Conservation (phyloP, 2,797 vertebrate species). For the Trachurus trachurus region DNA sequence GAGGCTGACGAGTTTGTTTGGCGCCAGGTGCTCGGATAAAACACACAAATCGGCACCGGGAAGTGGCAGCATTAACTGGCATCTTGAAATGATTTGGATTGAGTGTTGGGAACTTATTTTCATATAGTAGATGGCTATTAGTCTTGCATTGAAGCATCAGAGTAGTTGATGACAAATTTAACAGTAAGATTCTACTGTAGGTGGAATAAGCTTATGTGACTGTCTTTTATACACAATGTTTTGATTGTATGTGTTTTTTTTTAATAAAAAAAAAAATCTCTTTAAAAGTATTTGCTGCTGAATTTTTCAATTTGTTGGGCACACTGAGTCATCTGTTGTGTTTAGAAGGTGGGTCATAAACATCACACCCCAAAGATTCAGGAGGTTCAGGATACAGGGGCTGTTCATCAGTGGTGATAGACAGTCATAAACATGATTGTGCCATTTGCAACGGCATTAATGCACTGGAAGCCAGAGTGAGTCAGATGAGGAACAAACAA, state of each 20-base stretch:
- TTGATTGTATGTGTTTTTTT: slow-evolving; percentile 71
- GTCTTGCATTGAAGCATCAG: slow-evolving; percentile 58
- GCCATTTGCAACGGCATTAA: slow-evolving; percentile 57
- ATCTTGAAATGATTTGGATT: slow-evolving; percentile 57
- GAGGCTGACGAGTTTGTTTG: slow-evolving; percentile 13
- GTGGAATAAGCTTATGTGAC: slow-evolving; percentile 72
- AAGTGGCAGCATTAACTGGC: slow-evolving; percentile 66
- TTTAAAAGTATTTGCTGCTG: slow-evolving; percentile 7
- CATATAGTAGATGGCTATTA: slow-evolving; percentile 60
- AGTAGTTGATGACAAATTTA: slow-evolving; percentile 63
- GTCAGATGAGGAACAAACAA: slow-evolving; percentile 76
- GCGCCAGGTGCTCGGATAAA: slow-evolving; percentile 41
- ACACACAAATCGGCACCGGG: slow-evolving; percentile 43
- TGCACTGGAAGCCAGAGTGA: slow-evolving; percentile 70
- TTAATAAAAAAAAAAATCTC: slow-evolving; percentile 79
- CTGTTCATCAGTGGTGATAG: slow-evolving; percentile 3
- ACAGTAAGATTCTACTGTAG: slow-evolving; percentile 69
- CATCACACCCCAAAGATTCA: slow-evolving; percentile 17
- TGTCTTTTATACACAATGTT: slow-evolving; percentile 79
- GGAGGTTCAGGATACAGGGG: slow-evolving; percentile 16
- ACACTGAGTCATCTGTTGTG: too few relatives aligned
- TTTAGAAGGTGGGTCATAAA: slow-evolving; percentile 24
- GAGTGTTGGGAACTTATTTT: slow-evolving; percentile 71
- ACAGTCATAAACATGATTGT: slow-evolving; percentile 38
- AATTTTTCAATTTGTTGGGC: slow-evolving; percentile 6